Evolutionary conservation across 2,888 invertebrate species (phyloP).

Genomic region (Cephus nigrinus): DNA sequence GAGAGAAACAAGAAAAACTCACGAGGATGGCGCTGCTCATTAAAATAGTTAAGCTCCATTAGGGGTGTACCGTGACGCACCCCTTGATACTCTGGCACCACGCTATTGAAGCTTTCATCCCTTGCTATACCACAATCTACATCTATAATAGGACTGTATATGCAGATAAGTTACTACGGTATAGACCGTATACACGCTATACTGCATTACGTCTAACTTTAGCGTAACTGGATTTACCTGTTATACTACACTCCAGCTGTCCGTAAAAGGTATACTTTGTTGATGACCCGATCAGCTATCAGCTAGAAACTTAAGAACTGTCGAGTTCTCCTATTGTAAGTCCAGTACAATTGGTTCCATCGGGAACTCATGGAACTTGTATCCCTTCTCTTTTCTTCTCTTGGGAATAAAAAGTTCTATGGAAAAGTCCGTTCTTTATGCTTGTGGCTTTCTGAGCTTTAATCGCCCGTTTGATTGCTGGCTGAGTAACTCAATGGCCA

Average conservation of each 20-base stretch:
- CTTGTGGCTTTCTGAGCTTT: background rate
- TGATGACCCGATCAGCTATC: background rate
- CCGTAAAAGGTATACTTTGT: slow-evolving; percentile 15
- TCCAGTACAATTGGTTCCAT: background rate
- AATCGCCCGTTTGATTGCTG: background rate
- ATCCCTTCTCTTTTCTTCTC: no score
- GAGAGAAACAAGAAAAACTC: background rate
- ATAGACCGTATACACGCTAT: background rate
- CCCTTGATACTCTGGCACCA: slow-evolving; percentile 26
- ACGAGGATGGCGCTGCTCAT: slow-evolving; percentile 26
- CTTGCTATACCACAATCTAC: background rate
- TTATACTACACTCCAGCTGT: slow-evolving; percentile 25
- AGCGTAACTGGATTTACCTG: slow-evolving; percentile 29
- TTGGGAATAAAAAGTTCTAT: background rate
- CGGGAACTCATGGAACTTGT: no score
- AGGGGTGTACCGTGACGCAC: slow-evolving; percentile 38
- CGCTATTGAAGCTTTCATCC: slow-evolving; percentile 24
- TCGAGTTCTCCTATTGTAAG: background rate
- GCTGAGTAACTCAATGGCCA: background rate
- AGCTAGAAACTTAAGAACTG: background rate
- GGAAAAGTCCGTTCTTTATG: background rate
- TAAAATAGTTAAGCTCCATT: slow-evolving; percentile 52
- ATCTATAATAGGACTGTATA: background rate
- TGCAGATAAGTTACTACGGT: background rate
- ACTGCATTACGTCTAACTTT: slow-evolving; percentile 24